A percentile compares a stretch with the other conserved stretches of the same genome.
These are phyloP conservation scores for Tinea pellionella DNA, from an alignment of 2,888 invertebrate species.

Conservation along the genomic window DNA sequence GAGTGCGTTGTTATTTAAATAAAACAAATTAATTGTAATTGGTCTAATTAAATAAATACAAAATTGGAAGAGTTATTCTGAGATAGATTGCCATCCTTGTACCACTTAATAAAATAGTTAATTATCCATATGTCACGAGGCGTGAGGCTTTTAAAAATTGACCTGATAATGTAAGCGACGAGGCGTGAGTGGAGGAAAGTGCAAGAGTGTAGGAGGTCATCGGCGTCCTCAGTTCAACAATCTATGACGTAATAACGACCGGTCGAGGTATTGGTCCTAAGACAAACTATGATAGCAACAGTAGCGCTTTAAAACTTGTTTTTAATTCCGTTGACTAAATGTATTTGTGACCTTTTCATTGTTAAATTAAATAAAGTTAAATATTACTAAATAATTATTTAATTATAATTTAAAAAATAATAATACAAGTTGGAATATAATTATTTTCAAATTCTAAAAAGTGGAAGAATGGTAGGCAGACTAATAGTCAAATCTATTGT, in stretches of 20 bases:
- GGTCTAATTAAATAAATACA: no score
- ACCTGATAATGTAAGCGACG: conserved; percentile 38
- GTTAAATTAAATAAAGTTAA: no score
- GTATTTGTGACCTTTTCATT: background rate
- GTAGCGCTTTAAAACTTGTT: background rate
- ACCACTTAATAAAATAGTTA: conserved; percentile 17
- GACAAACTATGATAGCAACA: background rate
- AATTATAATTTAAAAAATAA: background rate
- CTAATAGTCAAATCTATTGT: no score
- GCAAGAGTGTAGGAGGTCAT: conserved; percentile 44
- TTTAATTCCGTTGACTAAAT: background rate
- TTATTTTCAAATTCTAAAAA: no score
- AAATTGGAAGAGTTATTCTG: no score
- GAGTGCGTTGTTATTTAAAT: no score
- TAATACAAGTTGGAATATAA: no score
- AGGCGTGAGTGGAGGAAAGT: conserved; percentile 3
- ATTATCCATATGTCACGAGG: conserved; percentile 14
- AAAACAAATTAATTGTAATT: background rate
- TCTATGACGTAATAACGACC: conserved; percentile 45
- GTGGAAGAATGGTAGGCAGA: no score
- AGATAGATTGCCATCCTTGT: conserved; percentile 17
- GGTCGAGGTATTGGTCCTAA: conserved; percentile 23
- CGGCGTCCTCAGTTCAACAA: conserved; percentile 37
- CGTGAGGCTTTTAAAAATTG: conserved; percentile 21
- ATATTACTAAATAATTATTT: background rate